Evolutionary conservation across 2,113 vertebrate genomes (phyloP).

Genomic region (Sterna hirundo): DNA sequence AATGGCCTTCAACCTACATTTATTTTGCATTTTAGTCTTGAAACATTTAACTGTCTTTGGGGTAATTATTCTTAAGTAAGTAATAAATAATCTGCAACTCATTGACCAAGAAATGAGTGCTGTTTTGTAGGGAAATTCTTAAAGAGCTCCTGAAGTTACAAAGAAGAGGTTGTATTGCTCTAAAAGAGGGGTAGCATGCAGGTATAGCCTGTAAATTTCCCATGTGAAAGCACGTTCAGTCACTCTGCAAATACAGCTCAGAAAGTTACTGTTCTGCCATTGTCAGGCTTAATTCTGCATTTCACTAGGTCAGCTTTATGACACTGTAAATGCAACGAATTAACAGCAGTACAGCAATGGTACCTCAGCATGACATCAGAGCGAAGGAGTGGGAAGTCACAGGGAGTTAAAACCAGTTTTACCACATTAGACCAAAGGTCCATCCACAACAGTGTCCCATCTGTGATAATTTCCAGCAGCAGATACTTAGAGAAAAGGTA

Average conservation of each 20-base stretch:
- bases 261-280: neutral
- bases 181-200: neutral
- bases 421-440: neutral
- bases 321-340: neutral
- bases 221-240: neutral
- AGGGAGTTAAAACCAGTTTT: neutral
- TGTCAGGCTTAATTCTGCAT: neutral
- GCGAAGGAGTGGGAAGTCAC: neutral
- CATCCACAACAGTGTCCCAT: neutral
- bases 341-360: neutral
- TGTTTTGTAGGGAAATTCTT: neutral
- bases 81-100: slow-evolving; percentile 40
- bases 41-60: slow-evolving; percentile 8
- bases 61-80: slow-evolving; percentile 38
- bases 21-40: neutral
- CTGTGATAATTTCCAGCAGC: neutral
- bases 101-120: slow-evolving; percentile 24
- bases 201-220: neutral
- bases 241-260: neutral
- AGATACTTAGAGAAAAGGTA: neutral
- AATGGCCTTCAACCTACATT: neutral
- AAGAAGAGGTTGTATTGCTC: neutral
- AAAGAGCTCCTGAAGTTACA: slow-evolving; percentile 6
- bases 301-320: neutral
- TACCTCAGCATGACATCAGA: neutral